Conservation (phyloP, 2,797 vertebrate species). For the Crocodylus rhombifer region DNA sequence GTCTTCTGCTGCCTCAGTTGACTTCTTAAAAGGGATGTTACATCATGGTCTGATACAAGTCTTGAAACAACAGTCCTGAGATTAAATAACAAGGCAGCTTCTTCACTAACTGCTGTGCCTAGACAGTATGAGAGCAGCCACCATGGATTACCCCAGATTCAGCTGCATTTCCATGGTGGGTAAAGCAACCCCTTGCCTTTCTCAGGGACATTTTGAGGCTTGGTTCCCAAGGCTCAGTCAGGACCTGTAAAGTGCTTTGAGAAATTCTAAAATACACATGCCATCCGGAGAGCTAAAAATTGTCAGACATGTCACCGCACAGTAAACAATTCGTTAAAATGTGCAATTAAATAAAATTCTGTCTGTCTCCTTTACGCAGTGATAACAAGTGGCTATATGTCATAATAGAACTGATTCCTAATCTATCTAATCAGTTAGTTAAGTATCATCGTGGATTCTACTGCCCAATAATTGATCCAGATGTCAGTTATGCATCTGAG, state of each 20-base stretch:
- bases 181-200: background rate
- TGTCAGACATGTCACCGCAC: rapidly evolving
- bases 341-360: background rate
- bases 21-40: background rate
- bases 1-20: background rate
- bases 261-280: background rate
- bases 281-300: background rate
- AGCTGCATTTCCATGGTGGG: background rate
- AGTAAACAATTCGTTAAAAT: background rate
- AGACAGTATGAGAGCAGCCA: too few species aligned
- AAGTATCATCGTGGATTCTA: constrained; percentile 1
- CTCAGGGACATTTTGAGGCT: background rate
- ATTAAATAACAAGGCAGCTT: background rate
- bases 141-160: background rate
- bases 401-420: constrained; percentile 23
- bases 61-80: background rate
- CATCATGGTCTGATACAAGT: background rate
- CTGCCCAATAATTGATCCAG: background rate
- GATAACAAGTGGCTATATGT: background rate
- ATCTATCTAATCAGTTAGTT: background rate
- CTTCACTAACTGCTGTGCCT: background rate
- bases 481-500: background rate
- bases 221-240: background rate
- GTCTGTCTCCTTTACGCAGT: background rate
- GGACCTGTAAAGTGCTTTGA: background rate